Percentiles rank a stretch among this genome's conserved stretches.
These are phyloP conservation scores for Antennarius striatus DNA, from an alignment of 2,113 vertebrate genomes.

Conservation along the genomic window DNA sequence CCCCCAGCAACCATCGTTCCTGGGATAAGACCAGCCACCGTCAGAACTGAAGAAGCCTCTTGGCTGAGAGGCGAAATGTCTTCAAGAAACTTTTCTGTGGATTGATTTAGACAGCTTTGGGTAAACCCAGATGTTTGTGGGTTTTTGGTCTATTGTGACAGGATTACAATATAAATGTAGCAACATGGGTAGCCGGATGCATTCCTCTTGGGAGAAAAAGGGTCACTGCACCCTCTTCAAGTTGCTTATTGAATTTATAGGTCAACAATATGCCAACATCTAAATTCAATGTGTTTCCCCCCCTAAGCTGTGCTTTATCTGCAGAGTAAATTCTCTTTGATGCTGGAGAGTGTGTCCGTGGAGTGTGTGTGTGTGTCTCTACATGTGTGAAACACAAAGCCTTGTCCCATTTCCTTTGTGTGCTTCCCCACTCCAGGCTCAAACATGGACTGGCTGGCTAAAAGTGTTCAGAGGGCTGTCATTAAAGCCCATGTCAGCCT, in stretches of 20 bases:
- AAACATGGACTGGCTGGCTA: conserved; percentile 1
- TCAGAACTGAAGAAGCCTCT: too few relatives aligned
- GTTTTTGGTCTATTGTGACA: too few relatives aligned
- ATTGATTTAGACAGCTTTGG: too few relatives aligned
- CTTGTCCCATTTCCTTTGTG: conserved; percentile 35
- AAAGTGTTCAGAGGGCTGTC: conserved; percentile 35
- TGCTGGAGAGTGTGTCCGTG: conserved; percentile 6
- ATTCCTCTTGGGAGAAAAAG: too few relatives aligned
- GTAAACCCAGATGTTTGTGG: too few relatives aligned
- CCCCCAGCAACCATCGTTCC: too few relatives aligned
- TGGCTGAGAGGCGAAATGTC: too few relatives aligned
- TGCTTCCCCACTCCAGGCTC: conserved; percentile 28
- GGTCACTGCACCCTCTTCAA: conserved; percentile 28
- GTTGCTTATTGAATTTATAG: background rate
- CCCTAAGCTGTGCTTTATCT: conserved; percentile 16
- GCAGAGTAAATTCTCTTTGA: conserved; percentile 32
- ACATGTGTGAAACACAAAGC: background rate
- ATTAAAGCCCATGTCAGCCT: conserved; percentile 52
- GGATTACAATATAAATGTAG: too few relatives aligned
- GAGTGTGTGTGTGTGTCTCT: background rate
- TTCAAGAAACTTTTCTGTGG: too few relatives aligned
- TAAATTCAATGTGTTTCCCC: conserved; percentile 44
- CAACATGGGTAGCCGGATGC: too few relatives aligned
- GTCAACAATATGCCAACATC: conserved; percentile 43
- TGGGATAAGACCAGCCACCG: too few relatives aligned